Base-by-base conservation (phyloP, 2,888 invertebrate species). In the Cephus rjabovi region DNA sequence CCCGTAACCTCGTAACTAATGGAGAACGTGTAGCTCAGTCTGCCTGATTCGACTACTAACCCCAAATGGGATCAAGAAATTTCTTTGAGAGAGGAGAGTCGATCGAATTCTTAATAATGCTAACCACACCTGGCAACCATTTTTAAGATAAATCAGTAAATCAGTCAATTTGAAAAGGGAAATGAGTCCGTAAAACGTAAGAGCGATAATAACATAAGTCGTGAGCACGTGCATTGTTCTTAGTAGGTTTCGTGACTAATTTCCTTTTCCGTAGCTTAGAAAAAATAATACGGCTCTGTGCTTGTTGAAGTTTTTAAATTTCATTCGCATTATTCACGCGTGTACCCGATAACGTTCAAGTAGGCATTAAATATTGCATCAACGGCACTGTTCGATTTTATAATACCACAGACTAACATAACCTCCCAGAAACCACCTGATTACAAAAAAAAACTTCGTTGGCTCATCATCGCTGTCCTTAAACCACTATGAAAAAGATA, bases 1-100 rank as follows among this genome's bases (percentile, higher is more conserved):
- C 79, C 79, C 79, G 80, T 69, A 73, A 15, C 56, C 73, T 68
- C 75, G 23, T 33, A 35, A 12, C 12, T 33, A 12, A 71, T 34
- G 74, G 37, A 34, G 74, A 74, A 74, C 37, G 74, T 34, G n/a
- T 71, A 56, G 23, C 56, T 56, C 23, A 9, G 56, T 9, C 56
- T 56, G 56, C 56, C 56, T 73, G 76, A 68, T 68, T n/a, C 34
- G 73, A 30, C n/a, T 37, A 73, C 40, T 31, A 73, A 73, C 73
- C 75, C 69, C 37, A 40, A 35, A 11, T 56, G 56, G 33, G 56
- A 73, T 76, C 56, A 56, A 2, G 56, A 56, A 56, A 56, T 56
- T 56, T 56, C 56, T 56, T 56, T 56, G 56, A 9, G 23, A 56
- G 9, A 56, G 56, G 56, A 56, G 23, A 56, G 56, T 23, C 9